These are phyloP conservation scores for Sebastes itinus DNA, from an alignment of 2,797 vertebrate species.

Conservation along the genomic window DNA sequence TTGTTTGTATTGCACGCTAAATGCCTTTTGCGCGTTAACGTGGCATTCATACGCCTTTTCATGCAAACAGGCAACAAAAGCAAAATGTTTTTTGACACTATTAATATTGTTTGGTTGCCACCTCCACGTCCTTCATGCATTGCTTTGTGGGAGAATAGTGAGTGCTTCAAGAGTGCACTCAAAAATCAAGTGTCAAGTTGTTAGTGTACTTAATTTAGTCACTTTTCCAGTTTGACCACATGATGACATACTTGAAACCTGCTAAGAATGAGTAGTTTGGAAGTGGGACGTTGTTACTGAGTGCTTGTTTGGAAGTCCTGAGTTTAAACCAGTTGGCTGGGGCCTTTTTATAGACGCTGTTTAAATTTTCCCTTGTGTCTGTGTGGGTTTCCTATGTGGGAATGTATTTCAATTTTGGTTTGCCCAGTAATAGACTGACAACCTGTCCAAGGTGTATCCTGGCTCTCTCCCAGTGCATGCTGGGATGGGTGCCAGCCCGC, in stretches of 20 bases:
- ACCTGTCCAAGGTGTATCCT: not conserved
- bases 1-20: too few relatives aligned
- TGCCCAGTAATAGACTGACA: not conserved
- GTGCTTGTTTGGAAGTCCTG: not conserved
- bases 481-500: not conserved
- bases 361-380: not conserved
- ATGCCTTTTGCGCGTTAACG: too few relatives aligned
- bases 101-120: too few relatives aligned
- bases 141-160: too few relatives aligned
- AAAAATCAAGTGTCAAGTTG: not conserved
- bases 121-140: too few relatives aligned
- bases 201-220: not conserved
- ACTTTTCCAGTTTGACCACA: not conserved
- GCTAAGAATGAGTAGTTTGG: not conserved
- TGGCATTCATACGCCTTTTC: too few relatives aligned
- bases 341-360: not conserved
- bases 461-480: not conserved
- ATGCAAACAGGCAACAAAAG: not conserved
- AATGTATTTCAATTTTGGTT: not conserved
- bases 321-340: not conserved
- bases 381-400: not conserved
- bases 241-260: not conserved
- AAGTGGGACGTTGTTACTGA: not conserved
- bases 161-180: too few relatives aligned
- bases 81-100: not conserved